Conservation (phyloP, 2,797 vertebrate species). For the Podargus strigoides region DNA sequence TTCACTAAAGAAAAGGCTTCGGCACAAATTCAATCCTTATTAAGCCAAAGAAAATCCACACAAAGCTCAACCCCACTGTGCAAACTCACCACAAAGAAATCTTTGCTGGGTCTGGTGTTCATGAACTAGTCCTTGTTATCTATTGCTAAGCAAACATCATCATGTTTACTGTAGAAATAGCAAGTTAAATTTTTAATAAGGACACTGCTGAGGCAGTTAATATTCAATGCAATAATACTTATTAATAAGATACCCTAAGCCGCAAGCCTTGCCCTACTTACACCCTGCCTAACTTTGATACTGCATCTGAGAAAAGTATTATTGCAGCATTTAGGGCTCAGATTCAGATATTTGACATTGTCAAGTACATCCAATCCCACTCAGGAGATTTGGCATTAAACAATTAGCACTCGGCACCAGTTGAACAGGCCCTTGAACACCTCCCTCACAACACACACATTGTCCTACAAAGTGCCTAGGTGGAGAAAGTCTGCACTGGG, state of each 20-base stretch:
- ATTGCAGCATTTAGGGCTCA: background rate
- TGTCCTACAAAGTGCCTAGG: background rate
- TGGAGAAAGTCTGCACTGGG: background rate
- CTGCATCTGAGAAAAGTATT: background rate
- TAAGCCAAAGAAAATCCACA: constrained; percentile 33
- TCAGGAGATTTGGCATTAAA: background rate
- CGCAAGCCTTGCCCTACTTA: background rate
- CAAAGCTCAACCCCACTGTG: background rate
- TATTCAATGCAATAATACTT: background rate
- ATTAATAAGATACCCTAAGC: background rate
- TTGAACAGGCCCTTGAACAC: background rate
- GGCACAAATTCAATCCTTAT: background rate
- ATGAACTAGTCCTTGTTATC: background rate
- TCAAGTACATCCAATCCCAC: background rate
- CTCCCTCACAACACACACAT: background rate
- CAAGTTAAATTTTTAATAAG: constrained; percentile 33
- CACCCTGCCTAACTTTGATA: background rate
- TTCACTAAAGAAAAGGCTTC: constrained; percentile 48
- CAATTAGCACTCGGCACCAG: background rate
- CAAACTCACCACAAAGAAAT: constrained; percentile 5
- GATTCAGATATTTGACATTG: constrained; percentile 18
- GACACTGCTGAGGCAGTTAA: constrained; percentile 4
- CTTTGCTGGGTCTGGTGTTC: background rate
- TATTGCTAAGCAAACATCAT: constrained; percentile 3
- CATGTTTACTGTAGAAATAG: constrained; percentile 24